Evolutionary conservation across 2,797 vertebrate genomes (phyloP).

Genomic region (Sus cebifrons): DNA sequence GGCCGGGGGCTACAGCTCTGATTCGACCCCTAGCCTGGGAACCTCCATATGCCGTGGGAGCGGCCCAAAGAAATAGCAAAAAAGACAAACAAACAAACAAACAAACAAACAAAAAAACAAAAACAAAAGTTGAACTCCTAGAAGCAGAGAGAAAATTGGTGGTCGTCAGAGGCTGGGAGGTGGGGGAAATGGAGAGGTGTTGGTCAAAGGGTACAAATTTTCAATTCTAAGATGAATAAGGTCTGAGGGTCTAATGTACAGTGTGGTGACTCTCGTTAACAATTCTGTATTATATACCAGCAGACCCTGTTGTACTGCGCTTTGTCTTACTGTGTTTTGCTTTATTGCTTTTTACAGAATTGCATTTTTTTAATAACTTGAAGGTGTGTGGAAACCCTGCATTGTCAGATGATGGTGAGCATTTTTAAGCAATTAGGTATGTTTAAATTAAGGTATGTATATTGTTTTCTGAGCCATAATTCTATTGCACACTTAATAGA

Average conservation of each 20-base stretch:
- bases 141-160: background rate
- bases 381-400: background rate
- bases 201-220: constrained; percentile 35
- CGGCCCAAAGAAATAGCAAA: too few species aligned
- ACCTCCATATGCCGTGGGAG: too few species aligned
- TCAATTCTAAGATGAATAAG: background rate
- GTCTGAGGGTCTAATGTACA: background rate
- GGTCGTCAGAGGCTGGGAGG: background rate
- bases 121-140: constrained; percentile 1
- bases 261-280: background rate
- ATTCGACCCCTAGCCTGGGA: too few species aligned
- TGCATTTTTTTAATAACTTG: background rate
- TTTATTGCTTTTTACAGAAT: background rate
- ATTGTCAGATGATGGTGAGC: background rate
- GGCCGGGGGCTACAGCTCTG: too few species aligned
- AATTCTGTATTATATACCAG: background rate
- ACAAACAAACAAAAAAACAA: too few species aligned
- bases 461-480: background rate
- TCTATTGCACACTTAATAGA: background rate
- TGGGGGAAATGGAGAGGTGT: background rate
- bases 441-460: background rate
- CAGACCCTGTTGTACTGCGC: background rate
- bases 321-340: background rate
- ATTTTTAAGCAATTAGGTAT: background rate
- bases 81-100: too few species aligned